Base-by-base conservation (phyloP, 2,797 vertebrate genomes). In the Chelon labrosus region DNA sequence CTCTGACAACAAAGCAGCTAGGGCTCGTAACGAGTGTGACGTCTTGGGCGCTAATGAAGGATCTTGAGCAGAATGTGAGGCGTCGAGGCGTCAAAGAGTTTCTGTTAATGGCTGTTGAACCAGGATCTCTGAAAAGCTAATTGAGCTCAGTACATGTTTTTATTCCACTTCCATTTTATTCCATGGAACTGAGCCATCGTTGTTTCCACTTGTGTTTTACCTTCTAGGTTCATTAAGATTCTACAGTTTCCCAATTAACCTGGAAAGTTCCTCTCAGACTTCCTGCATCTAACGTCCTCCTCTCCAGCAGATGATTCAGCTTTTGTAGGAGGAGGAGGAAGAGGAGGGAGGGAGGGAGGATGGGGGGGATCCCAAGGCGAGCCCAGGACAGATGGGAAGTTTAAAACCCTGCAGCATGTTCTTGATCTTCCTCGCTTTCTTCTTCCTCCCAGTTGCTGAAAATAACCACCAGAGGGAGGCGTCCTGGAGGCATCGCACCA, bases 321-420 rank as follows among this genome's bases (percentile, higher is more conserved):
- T 58, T 58, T 46, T 79, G 12, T 20, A 5, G 20, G 53, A 57
- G 10, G 49, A 22, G 22, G 22, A 22, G 22, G 22, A 22, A 3
- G 22, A 22, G 3, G 1, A 22, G 22, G 22, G 22, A 22, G 22
- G 22, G 3, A 2, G 22, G 22, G 1, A 3, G n/a, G n/a, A n/a
- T n/a, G 3, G 22, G 22, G 22, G 44, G 64, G 4, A 47, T 79
- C 85, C 80, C 17, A 50, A 73, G 68, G 65, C 35, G n/a, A 71
- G 68, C 75, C 75, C 65, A 31, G 25, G 69, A 39, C 88, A 86
- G 84, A 82, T 83, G 82, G 77, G 56, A 44, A 38, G 60, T 70
- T 58, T 39, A 65, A 70, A 74, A 22, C 71, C 84, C 82, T 76
- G 25, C 67, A 52, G 84, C 84, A 49, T 72, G 52, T 83, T 77